Base-by-base conservation (phyloP, 2,888 invertebrate genomes). In the Amphiduros pacificus region DNA sequence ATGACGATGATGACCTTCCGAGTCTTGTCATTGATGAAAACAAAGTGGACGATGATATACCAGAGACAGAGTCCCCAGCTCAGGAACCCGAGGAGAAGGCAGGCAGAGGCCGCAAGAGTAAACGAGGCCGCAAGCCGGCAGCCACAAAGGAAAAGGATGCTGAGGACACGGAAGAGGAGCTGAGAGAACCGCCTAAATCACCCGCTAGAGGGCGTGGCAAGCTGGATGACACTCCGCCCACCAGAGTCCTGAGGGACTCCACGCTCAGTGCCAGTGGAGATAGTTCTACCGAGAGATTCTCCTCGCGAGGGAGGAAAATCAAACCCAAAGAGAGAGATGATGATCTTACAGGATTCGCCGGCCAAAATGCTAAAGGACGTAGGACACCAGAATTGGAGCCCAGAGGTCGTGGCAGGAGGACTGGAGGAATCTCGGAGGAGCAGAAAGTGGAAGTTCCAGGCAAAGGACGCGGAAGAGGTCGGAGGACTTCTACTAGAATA, bases 311-410 rank as follows among this genome's bases (percentile, higher is more conserved):
- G 26, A 40, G 66, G 4, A 66, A 64, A 40, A 66, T 64, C 48
- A 64, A 60, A 29, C 64, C 68, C 6, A 68, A 68, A 53, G 66
- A 62, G 40, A 32, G 62, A 28, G 66, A 44, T 28, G 68, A 64
- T 26, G 68, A 68, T 32, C 28, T 59, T 11, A 50, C 58, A 27
- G 11, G 22, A 17, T 26, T 60, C 31, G 41, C 31, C 14, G 44
- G 44, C n/a, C 44, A 44, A 17, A 44, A 26, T 17, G 59, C 51
- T 41, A 64, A 58, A 31, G 26, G 20, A 20, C 44, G 63, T 28
- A 20, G 50, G 29, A 29, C 44, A 11, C 32, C 17, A 6, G 29
- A 20, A 26, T 40, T 20, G 6, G 28, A 48, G 17, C 40, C 50
- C 11, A 49, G 58, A 22, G 29, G 60, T 27, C 17, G 60, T 31